These are phyloP conservation scores for Psilopogon haemacephalus DNA, from an alignment of 2,113 vertebrate genomes.

Conservation along the genomic window DNA sequence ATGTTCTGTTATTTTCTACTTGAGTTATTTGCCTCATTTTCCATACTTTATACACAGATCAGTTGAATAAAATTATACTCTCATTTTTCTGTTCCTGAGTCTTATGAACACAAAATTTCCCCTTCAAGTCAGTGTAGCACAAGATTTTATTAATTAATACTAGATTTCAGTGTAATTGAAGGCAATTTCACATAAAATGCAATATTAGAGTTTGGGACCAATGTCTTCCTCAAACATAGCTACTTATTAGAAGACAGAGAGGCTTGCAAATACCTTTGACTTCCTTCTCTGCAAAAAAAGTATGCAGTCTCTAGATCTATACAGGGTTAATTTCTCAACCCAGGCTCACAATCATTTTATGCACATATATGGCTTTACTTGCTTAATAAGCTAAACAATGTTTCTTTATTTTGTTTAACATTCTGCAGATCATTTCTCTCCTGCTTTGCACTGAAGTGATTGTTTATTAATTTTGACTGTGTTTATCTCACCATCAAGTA, in stretches of 20 bases:
- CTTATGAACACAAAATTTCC: neutral
- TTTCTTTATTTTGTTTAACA: neutral
- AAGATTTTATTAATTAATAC: neutral
- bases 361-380: neutral
- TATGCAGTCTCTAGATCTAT: neutral
- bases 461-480: neutral
- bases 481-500: neutral
- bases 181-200: neutral
- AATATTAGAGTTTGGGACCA: neutral
- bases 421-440: neutral
- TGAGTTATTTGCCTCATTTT: neutral
- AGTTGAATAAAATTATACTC: neutral
- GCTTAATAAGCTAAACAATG: neutral
- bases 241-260: neutral
- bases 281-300: neutral
- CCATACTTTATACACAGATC: neutral
- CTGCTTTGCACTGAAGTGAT: neutral
- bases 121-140: neutral
- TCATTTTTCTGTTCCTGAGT: neutral
- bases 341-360: neutral
- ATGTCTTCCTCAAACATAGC: neutral
- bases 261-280: neutral
- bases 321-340: neutral
- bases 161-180: neutral
- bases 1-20: neutral